Evolutionary conservation across 53 echinoderm and acorn worm genomes (phyloP), one percentile per base, ranked within the genome.

Genomic region (Patiria pectinifera): DNA sequence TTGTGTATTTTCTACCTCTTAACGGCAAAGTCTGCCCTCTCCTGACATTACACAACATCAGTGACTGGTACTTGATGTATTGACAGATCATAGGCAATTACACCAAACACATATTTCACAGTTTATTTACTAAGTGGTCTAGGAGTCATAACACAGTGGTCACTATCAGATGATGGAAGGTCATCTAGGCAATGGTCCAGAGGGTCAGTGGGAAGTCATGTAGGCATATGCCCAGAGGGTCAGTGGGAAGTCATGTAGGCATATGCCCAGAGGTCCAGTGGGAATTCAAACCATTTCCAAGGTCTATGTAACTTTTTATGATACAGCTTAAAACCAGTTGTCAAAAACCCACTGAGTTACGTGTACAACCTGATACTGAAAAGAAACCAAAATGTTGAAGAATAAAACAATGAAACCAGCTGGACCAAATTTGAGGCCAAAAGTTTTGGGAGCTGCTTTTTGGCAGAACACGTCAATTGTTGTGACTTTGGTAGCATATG

Each of bases 111-210:
- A 26, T 71, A 78, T 77, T 77, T 87, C 87, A 87, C 87, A 87
- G 87, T 87, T 87, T 87, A 87, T 87, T 87, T 87, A 87, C 78
- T 59, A 87, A 87, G 87, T 87, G 87, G 87, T 87, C 16, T 25
- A 7, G 1, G 3, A 87, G 78, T 87, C 77, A 87, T 2, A 87
- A 53, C 53, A 53, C 53, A 53, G 53, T 53, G 8, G 8, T 8
- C 53, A 53, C 53, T 53, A 53, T 53, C 53, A 53, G 53, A 18
- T 1, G 16, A 18, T 18, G 69, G 69, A 69, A 69, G 69, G 69
- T 69, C 69, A 6, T 53, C 53, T 53, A 53, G 53, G 69, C 69
- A 15, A 69, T 3, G 69, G 69, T 0, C 69, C 69, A 69, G 69
- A 69, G 69, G 16, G 69, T 69, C 69, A 69, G 69, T 69, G 69